These are phyloP conservation scores for Catharus minimus DNA, from an alignment of 2,113 vertebrate species.

Conservation along the genomic window DNA sequence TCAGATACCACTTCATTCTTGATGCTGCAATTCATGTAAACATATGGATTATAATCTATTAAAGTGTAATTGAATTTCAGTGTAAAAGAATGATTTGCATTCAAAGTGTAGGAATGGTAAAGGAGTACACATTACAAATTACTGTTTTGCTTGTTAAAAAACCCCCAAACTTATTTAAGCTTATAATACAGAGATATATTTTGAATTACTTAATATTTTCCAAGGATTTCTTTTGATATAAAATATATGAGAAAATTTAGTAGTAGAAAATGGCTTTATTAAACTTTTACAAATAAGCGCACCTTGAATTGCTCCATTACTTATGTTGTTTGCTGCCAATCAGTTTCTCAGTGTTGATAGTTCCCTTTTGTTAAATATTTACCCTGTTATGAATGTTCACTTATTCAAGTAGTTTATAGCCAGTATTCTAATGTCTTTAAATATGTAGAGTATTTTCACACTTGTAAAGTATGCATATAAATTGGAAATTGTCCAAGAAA, in stretches of 20 bases:
- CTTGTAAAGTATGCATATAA: neutral
- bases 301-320: neutral
- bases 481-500: neutral
- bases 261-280: neutral
- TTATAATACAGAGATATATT: neutral
- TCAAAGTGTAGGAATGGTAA: neutral
- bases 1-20: neutral
- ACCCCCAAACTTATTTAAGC: neutral
- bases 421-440: neutral
- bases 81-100: neutral
- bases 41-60: neutral
- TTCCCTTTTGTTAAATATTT: neutral
- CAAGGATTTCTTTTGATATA: neutral
- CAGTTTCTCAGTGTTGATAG: neutral
- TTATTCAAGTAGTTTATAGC: neutral
- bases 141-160: neutral
- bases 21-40: neutral
- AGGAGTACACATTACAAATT: neutral
- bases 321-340: neutral
- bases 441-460: neutral
- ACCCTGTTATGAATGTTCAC: neutral
- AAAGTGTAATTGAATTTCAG: conserved; percentile 4
- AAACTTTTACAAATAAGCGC: neutral
- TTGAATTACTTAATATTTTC: neutral
- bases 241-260: neutral